A percentile compares a stretch with the other conserved stretches of the same genome.
Conservation (phyloP, 2,113 vertebrate genomes). For the Hepsetus odoe region DNA sequence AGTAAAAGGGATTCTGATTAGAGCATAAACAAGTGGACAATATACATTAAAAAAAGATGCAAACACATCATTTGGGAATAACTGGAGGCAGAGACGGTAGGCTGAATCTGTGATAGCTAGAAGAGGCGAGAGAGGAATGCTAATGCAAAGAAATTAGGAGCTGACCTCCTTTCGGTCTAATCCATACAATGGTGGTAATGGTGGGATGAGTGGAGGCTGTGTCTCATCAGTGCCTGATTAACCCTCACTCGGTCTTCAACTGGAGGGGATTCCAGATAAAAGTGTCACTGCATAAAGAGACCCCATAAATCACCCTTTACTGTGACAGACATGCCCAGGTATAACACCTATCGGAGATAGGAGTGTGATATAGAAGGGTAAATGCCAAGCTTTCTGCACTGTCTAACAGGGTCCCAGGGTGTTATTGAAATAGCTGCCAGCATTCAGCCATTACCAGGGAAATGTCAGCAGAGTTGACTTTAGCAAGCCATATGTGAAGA, state of each 20-base stretch:
- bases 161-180: slow-evolving; percentile 41
- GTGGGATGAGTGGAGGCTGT: slow-evolving; percentile 15
- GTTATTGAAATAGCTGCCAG: slow-evolving; percentile 39
- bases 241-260: slow-evolving; percentile 40
- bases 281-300: slow-evolving; percentile 33
- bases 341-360: slow-evolving; percentile 50
- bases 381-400: slow-evolving; percentile 56
- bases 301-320: slow-evolving; percentile 62
- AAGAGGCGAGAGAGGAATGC: slow-evolving; percentile 29
- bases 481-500: not conserved
- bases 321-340: slow-evolving; percentile 54
- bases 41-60: not conserved
- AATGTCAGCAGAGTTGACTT: slow-evolving; percentile 21
- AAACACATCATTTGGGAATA: not conserved
- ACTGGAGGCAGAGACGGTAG: not conserved
- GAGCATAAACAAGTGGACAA: not conserved
- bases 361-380: slow-evolving; percentile 58
- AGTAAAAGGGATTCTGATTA: not conserved
- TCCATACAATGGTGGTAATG: slow-evolving; percentile 24
- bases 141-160: slow-evolving; percentile 39
- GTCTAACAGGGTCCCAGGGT: slow-evolving; percentile 48
- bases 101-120: slow-evolving; percentile 5
- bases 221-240: slow-evolving; percentile 54
- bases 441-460: slow-evolving; percentile 4
- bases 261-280: slow-evolving; percentile 55